Conservation (phyloP, 2,888 invertebrate genomes). For the Leptinotarsa haldemani region DNA sequence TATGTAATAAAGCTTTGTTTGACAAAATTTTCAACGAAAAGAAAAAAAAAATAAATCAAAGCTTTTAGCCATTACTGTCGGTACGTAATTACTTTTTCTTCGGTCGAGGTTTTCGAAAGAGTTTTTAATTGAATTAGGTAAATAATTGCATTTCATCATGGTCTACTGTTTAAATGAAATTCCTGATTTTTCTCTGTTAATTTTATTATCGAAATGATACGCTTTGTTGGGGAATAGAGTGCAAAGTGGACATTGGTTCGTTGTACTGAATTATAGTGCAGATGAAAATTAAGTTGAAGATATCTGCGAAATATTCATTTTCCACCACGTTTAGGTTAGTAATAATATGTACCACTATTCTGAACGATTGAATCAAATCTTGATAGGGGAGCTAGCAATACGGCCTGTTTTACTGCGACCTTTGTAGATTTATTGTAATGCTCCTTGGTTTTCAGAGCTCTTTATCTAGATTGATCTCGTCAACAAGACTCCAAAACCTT, state of each 20-base stretch:
- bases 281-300: not conserved
- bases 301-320: not conserved
- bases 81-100: constrained; percentile 40
- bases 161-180: constrained; percentile 39
- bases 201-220: constrained; percentile 31
- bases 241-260: constrained; percentile 11
- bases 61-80: constrained; percentile 28
- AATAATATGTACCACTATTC: too few relatives aligned
- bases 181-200: constrained; percentile 32
- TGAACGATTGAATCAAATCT: too few relatives aligned
- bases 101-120: constrained; percentile 27
- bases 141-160: constrained; percentile 41
- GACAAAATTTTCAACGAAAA: constrained; percentile 27
- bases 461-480: too few relatives aligned
- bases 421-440: too few relatives aligned
- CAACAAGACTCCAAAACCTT: too few relatives aligned
- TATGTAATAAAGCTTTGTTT: constrained; percentile 30
- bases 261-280: not conserved
- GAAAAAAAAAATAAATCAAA: constrained; percentile 27
- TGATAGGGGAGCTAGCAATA: too few relatives aligned
- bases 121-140: constrained; percentile 39
- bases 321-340: too few relatives aligned
- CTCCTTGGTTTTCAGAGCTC: too few relatives aligned
- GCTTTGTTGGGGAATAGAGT: constrained; percentile 4
- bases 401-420: too few relatives aligned